Conservation (phyloP, 2,113 vertebrate genomes). For the Austrofundulus limnaeus region DNA sequence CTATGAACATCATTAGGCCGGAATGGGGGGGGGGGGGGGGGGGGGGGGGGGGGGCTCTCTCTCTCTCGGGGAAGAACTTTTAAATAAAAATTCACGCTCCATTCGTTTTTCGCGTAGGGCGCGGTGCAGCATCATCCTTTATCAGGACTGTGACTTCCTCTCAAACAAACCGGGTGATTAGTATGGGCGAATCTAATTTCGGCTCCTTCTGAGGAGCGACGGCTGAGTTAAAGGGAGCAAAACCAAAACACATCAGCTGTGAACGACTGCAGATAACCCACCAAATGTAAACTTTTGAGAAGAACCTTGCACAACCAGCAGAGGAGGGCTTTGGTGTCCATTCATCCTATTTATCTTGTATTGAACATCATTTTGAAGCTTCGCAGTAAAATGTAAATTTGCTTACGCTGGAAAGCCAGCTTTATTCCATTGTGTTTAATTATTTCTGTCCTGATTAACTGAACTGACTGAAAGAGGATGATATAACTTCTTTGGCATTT, state of each 20-base stretch:
- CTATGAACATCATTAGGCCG: constrained; percentile 43
- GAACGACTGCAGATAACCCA: constrained; percentile 62
- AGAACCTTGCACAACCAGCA: not conserved
- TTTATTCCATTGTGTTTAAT: not conserved
- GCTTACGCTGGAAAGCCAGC: not conserved
- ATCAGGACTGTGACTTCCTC: constrained; percentile 21
- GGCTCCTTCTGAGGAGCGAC: constrained; percentile 22
- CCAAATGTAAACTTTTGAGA: constrained; percentile 44
- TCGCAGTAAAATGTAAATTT: not conserved
- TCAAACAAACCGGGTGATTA: constrained; percentile 41
- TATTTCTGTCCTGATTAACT: not conserved
- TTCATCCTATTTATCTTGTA: not conserved
- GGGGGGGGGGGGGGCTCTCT: too few relatives aligned
- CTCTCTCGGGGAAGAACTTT: constrained; percentile 34
- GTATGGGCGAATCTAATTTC: constrained; percentile 50
- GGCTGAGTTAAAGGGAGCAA: constrained; percentile 49
- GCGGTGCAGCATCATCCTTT: constrained; percentile 8
- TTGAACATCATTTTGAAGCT: not conserved
- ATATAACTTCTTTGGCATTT: constrained; percentile 10
- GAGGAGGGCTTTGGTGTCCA: not conserved
- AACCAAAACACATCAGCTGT: constrained; percentile 62
- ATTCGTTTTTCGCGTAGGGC: not conserved
- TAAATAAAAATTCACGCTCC: constrained; percentile 38
- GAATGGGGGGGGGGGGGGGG: constrained; percentile 28
- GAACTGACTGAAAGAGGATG: not conserved